Conservation (phyloP, 1,140 invertebrate genomes). For the Maconellicoccus hirsutus region DNA sequence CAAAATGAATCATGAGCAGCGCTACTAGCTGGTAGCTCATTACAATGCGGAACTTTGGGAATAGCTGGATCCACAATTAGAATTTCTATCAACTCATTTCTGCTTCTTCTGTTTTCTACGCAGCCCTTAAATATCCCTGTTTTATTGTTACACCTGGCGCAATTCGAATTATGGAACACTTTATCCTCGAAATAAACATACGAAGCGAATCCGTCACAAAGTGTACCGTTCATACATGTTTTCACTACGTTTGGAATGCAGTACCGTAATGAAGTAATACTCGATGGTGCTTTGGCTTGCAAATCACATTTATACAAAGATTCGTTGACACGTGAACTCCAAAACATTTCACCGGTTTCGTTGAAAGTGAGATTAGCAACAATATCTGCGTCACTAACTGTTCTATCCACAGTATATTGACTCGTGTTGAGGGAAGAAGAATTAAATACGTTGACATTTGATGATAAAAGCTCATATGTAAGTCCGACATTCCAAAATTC, state of each 20-base stretch:
- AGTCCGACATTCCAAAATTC: constrained; percentile 10
- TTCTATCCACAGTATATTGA: neutral
- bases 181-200: constrained; percentile 35
- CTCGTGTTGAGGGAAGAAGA: neutral
- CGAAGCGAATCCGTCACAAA: constrained; percentile 37
- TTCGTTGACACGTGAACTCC: neutral
- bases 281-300: constrained; percentile 28
- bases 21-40: neutral
- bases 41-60: neutral
- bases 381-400: neutral
- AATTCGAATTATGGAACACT: constrained; percentile 43
- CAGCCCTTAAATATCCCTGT: constrained; percentile 3
- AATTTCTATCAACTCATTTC: neutral
- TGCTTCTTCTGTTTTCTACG: neutral
- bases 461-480: neutral
- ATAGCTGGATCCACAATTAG: neutral
- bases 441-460: neutral
- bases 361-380: neutral
- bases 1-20: neutral
- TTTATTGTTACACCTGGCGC: constrained; percentile 43
- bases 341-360: neutral
- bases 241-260: constrained; percentile 31
- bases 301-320: neutral
- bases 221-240: constrained; percentile 33
- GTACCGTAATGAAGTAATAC: constrained; percentile 25